Base-by-base conservation (phyloP, 92 coral and sea anemone genomes). In the Bergia sp. region DNA sequence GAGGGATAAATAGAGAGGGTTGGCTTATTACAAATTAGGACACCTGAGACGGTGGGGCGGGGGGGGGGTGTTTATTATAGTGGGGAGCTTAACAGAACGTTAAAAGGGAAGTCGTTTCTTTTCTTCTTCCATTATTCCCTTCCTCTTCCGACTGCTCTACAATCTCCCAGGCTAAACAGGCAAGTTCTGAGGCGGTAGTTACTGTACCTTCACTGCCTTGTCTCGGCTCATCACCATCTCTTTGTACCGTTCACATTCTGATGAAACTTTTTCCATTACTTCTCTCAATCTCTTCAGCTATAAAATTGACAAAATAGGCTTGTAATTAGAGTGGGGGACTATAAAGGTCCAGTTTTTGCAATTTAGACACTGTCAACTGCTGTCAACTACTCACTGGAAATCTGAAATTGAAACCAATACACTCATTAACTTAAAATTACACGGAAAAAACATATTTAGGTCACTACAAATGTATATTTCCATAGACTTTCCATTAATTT, bases 221-320 rank as follows among this genome's bases (percentile, higher is more conserved):
- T 97, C 99, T 80, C 98, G 94, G 76, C 94, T 94, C 85, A 94
- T 89, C 69, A 94, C 91, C 93, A 97, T 88, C 64, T 93, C 90
- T 85, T 95, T 96, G 88, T 95, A 97, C 80, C 93, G 94, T 78
- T 84, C 96, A 81, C 98, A 96, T 71, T 97, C 99, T 21, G 97
- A 91, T 4, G 99, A 91, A 37, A 97, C 76, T 69, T 95, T 97
- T 84, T 93, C 97, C 57, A 93, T 95, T 67, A 93, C 92, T 40
- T 96, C 92, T 47, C 96, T 94, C 91, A 96, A 89, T 85, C 96
- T 88, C 58, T 92, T 96, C 42, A 92, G 91, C 99, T 97, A 83
- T 53, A 78, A 72, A n/a, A n/a, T n/a, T n/a, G n/a, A 76, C n/a
- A 55, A 37, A 37, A 57, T 23, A 80, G 15, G 69, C 18, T 61